These are phyloP conservation scores for Hippocampus abdominalis DNA, from an alignment of 2,113 vertebrate genomes.

Conservation along the genomic window DNA sequence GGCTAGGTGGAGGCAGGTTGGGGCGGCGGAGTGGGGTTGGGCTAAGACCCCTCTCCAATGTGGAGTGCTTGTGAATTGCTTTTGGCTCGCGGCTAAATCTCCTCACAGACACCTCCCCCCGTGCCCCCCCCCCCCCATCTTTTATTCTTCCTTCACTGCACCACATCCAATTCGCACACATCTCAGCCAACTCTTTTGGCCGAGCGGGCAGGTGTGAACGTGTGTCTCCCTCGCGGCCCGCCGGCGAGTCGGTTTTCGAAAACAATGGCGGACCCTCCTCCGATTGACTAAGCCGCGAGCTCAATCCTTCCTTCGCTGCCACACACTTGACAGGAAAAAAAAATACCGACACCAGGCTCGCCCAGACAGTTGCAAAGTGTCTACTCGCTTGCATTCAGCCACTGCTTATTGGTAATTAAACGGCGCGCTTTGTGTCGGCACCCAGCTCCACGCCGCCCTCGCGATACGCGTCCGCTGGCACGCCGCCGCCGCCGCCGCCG, in stretches of 20 bases:
- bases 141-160: conserved; percentile 27
- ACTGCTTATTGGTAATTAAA: conserved; percentile 68
- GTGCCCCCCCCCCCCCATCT: conserved; percentile 43
- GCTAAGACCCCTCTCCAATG: conserved; percentile 62
- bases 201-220: conserved; percentile 53
- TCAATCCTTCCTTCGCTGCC: conserved; percentile 25
- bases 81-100: conserved; percentile 68
- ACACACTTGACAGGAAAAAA: conserved; percentile 10
- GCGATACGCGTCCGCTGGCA: conserved; percentile 26
- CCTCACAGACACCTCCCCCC: conserved; percentile 57
- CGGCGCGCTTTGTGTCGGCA: conserved; percentile 59
- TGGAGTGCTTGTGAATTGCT: conserved; percentile 66
- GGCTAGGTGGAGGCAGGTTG: neutral
- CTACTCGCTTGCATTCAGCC: conserved; percentile 42
- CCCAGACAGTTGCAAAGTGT: conserved; percentile 50
- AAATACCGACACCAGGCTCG: conserved; percentile 21
- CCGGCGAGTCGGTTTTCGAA: conserved; percentile 38
- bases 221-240: conserved; percentile 29
- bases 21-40: conserved; percentile 49
- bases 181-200: conserved; percentile 51
- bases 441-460: conserved; percentile 27
- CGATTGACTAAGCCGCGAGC: conserved; percentile 21
- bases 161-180: conserved; percentile 50
- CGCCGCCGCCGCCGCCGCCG: conserved; percentile 19
- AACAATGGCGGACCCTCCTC: conserved; percentile 36